Percentiles rank a stretch among this genome's conserved stretches.
Conservation (phyloP, 2,888 invertebrate genomes). For the Flexamia atlantica region DNA sequence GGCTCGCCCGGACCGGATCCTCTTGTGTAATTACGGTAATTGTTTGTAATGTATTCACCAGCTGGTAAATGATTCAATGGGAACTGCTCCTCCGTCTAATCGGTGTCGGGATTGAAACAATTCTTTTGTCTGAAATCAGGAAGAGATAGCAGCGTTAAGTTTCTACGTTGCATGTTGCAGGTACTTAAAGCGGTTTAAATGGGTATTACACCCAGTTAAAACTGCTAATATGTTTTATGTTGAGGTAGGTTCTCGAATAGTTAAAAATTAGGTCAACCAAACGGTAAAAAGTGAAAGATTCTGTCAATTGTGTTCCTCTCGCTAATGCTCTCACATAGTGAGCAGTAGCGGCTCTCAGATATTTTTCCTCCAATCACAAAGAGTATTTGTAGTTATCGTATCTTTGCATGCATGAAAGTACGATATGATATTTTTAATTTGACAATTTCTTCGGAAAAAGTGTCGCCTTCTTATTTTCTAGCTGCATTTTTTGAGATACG, state of each 20-base stretch:
- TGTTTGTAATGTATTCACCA: conserved; percentile 57
- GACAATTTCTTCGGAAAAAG: too few relatives aligned
- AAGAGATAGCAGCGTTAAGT: conserved; percentile 2
- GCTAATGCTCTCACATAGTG: too few relatives aligned
- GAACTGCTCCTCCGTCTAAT: conserved; percentile 4
- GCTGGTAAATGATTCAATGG: conserved; percentile 28
- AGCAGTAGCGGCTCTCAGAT: too few relatives aligned
- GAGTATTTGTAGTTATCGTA: too few relatives aligned
- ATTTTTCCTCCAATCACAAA: too few relatives aligned
- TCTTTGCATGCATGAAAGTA: too few relatives aligned
- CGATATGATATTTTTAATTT: too few relatives aligned
- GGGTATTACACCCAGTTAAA: not conserved
- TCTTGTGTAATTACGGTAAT: conserved; percentile 52
- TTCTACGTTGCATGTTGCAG: conserved; percentile 3
- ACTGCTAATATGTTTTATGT: not conserved
- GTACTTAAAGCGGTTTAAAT: not conserved
- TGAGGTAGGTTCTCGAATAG: not conserved
- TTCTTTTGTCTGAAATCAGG: conserved; percentile 9
- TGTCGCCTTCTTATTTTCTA: too few relatives aligned
- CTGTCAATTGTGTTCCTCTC: too few relatives aligned
- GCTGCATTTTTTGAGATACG: too few relatives aligned
- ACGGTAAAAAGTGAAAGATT: too few relatives aligned
- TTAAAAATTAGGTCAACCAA: not conserved
- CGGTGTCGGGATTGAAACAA: conserved; percentile 35
- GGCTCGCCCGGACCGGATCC: conserved; percentile 14